Percentiles rank a stretch among this genome's conserved stretches.
These are phyloP conservation scores for Incurvaria masculella DNA, from an alignment of 2,888 invertebrate species.

Conservation along the genomic window DNA sequence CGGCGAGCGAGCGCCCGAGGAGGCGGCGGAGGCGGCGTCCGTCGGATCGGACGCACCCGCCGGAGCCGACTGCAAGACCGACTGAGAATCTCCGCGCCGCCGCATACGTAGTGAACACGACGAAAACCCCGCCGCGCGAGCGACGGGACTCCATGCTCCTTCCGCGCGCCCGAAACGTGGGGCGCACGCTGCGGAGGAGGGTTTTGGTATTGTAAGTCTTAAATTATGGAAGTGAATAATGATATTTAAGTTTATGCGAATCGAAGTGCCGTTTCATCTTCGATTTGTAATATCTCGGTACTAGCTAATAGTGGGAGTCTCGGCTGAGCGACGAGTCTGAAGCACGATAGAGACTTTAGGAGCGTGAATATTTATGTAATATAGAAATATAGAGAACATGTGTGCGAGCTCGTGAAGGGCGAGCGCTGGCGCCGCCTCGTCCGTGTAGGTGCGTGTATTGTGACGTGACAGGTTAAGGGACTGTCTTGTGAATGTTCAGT, in stretches of 20 bases:
- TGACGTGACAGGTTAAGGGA: neutral
- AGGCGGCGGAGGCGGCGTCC: constrained; percentile 22
- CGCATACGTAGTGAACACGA: constrained; percentile 4
- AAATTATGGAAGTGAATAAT: constrained; percentile 51
- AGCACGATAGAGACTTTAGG: neutral
- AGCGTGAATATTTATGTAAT: neutral
- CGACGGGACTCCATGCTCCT: neutral
- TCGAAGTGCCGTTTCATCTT: constrained; percentile 5
- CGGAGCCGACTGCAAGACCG: constrained; percentile 30
- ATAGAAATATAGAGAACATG: no score
- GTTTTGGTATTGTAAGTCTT: constrained; percentile 48
- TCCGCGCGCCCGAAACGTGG: neutral
- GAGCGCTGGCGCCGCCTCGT: neutral
- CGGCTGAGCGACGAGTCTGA: neutral
- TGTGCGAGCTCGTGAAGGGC: no score
- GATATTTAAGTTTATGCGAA: constrained; percentile 20
- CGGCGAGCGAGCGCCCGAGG: constrained; percentile 21
- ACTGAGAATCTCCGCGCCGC: constrained; percentile 21
- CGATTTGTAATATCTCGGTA: constrained; percentile 2
- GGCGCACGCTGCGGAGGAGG: neutral
- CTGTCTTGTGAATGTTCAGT: neutral
- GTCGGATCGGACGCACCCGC: constrained; percentile 28
- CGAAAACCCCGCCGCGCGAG: neutral
- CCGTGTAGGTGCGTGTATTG: neutral
- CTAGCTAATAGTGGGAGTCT: neutral